Conservation (phyloP, 2,113 vertebrate genomes). For the Sander vitreus region DNA sequence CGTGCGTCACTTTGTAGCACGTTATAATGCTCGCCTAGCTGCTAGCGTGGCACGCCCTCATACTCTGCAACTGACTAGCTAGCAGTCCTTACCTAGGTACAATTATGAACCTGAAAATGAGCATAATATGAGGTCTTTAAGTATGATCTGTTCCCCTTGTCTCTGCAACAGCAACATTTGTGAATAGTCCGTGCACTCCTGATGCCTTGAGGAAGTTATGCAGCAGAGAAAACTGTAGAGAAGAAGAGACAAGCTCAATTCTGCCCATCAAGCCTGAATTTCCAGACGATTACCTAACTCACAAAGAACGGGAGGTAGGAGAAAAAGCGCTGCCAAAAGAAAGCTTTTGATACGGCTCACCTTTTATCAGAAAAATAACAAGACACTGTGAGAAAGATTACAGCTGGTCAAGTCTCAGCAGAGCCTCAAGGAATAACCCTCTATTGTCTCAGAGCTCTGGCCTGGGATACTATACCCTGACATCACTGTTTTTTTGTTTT, state of each 20-base stretch:
- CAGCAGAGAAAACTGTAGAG: slow-evolving; percentile 17
- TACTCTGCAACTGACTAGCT: too few species aligned
- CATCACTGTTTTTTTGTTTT: background rate
- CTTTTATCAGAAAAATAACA: slow-evolving; percentile 33
- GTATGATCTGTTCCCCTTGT: background rate
- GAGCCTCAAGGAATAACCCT: background rate
- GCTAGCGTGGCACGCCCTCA: too few species aligned
- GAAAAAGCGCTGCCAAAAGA: slow-evolving; percentile 22
- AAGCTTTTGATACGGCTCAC: slow-evolving; percentile 33
- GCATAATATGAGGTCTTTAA: too few species aligned
- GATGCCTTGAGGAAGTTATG: slow-evolving; percentile 61
- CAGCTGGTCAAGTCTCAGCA: background rate
- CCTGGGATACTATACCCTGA: background rate
- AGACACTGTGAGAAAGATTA: slow-evolving; percentile 1
- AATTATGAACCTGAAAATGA: too few species aligned
- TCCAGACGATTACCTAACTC: slow-evolving; percentile 53
- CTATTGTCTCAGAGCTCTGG: background rate
- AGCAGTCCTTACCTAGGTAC: too few species aligned
- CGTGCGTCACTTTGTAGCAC: too few species aligned
- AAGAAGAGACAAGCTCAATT: slow-evolving; percentile 56
- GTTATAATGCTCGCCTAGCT: too few species aligned
- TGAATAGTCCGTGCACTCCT: slow-evolving; percentile 7
- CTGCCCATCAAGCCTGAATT: slow-evolving; percentile 62
- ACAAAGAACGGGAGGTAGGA: slow-evolving; percentile 22
- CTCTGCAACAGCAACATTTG: background rate